phyloP scores from a whole-genome alignment of 2,113 vertebrate genomes.

The Melanerpes aurifrons region DNA sequence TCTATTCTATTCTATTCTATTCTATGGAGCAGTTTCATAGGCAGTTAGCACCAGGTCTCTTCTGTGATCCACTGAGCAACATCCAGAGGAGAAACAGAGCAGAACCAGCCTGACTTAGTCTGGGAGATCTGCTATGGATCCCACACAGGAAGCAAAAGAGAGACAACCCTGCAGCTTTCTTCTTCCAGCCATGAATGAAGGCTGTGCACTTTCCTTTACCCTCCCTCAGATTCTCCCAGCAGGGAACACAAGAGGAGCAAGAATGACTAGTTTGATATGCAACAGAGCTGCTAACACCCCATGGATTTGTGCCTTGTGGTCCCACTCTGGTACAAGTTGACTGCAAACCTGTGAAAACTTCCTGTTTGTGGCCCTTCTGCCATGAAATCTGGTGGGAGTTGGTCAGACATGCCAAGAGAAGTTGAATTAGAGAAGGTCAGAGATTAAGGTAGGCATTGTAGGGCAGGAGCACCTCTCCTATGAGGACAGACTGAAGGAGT shows the following conservation, averaged over 20 bases:
- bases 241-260: neutral
- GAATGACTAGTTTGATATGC: rapidly evolving
- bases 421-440: neutral
- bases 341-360: neutral
- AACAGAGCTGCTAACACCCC: neutral
- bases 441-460: neutral
- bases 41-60: neutral
- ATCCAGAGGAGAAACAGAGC: neutral
- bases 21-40: neutral
- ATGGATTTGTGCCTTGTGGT: neutral
- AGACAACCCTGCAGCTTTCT: neutral
- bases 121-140: neutral
- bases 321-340: neutral
- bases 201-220: neutral
- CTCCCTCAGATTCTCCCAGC: neutral
- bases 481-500: no score
- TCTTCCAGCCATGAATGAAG: neutral
- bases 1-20: no score
- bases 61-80: neutral
- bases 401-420: neutral
- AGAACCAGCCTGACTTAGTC: neutral
- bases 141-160: neutral
- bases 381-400: neutral
- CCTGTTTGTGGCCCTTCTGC: neutral
- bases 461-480: no score